These are phyloP conservation scores for Syritta pipiens DNA, from an alignment of 2,888 invertebrate genomes.

Conservation along the genomic window DNA sequence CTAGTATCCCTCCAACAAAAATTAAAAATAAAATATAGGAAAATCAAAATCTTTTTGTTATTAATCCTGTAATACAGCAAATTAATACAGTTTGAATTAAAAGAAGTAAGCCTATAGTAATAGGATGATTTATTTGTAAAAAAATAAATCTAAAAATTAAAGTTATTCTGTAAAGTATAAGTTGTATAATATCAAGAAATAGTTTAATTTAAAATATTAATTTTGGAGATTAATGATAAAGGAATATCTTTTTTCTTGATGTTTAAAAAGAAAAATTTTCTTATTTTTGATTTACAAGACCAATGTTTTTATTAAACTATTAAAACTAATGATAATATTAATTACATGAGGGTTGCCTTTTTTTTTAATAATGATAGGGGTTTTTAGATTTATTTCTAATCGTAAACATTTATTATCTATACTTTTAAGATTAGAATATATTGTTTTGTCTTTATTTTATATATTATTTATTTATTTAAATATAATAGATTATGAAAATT, in stretches of 20 bases:
- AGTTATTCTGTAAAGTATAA: constrained; percentile 70
- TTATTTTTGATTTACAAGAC: constrained; percentile 85
- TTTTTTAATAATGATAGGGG: constrained; percentile 80
- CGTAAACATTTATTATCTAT: constrained; percentile 82
- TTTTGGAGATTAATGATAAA: constrained; percentile 85
- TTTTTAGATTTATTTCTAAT: constrained; percentile 81
- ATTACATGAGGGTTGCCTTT: constrained; percentile 79
- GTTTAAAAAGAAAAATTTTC: constrained; percentile 81
- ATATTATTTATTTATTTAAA: constrained; percentile 80
- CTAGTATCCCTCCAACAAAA: constrained; percentile 83
- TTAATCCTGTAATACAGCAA: constrained; percentile 80
- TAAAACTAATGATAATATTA: constrained; percentile 82
- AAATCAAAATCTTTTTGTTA: constrained; percentile 82
- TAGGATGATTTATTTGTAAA: constrained; percentile 80
- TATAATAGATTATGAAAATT: constrained; percentile 80
- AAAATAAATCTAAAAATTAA: constrained; percentile 77
- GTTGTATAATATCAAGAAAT: constrained; percentile 80
- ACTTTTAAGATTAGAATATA: constrained; percentile 83
- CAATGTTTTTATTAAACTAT: constrained; percentile 85
- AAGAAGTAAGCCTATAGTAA: constrained; percentile 81
- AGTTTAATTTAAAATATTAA: constrained; percentile 85
- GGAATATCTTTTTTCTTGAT: constrained; percentile 81
- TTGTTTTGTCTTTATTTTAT: constrained; percentile 82
- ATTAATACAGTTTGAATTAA: constrained; percentile 81
- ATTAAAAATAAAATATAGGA: constrained; percentile 83